Percentiles rank a stretch among this genome's conserved stretches.
These are phyloP conservation scores for Ochropleura plecta DNA, from an alignment of 2,888 invertebrate genomes.

Conservation along the genomic window DNA sequence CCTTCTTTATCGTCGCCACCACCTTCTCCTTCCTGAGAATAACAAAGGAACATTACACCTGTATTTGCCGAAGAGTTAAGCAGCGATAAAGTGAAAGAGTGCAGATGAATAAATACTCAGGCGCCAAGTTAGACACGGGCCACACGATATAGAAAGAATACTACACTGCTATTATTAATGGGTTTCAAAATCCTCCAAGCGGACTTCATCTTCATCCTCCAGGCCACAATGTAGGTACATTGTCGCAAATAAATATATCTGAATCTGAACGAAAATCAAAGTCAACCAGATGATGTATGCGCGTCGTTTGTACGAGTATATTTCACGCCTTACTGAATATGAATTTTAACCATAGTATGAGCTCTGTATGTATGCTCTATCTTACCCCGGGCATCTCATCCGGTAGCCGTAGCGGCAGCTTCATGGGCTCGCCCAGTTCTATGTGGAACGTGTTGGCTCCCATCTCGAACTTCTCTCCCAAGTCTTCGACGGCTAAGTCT, in stretches of 20 bases:
- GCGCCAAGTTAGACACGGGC: no score
- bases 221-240: no score
- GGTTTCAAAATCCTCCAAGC: not conserved
- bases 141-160: no score
- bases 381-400: slow-evolving; percentile 81
- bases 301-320: not conserved
- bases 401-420: slow-evolving; percentile 81
- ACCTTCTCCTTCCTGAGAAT: slow-evolving; percentile 79
- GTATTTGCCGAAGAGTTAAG: not conserved
- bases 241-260: no score
- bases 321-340: not conserved
- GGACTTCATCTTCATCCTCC: no score
- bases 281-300: not conserved
- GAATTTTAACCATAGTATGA: not conserved
- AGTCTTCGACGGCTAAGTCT: slow-evolving; percentile 78
- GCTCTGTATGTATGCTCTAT: not conserved
- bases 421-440: slow-evolving; percentile 79
- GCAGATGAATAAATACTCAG: not conserved
- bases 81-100: not conserved
- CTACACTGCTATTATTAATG: not conserved
- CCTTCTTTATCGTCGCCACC: slow-evolving; percentile 74
- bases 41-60: not conserved
- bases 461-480: slow-evolving; percentile 86
- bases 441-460: slow-evolving; percentile 87
- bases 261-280: no score